These are phyloP conservation scores for Telmatherina bonti DNA, from an alignment of 2,797 vertebrate genomes.

Conservation along the genomic window DNA sequence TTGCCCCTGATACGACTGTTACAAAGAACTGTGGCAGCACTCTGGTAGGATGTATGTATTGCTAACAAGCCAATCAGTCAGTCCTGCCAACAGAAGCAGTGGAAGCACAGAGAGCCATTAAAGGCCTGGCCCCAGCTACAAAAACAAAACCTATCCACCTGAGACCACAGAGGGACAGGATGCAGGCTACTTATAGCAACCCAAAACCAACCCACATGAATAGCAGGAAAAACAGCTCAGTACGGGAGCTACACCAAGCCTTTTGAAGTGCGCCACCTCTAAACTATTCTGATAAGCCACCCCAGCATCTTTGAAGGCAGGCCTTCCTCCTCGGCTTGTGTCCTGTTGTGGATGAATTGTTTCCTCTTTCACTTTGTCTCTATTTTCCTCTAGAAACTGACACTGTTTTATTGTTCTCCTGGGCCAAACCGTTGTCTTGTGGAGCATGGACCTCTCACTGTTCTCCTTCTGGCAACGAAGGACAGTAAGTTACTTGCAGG, in stretches of 20 bases:
- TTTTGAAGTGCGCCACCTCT: conserved; percentile 98
- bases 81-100: conserved; percentile 80
- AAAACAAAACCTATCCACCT: conserved; percentile 96
- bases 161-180: conserved; percentile 97
- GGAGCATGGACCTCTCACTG: conserved; percentile 47
- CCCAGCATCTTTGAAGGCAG: conserved; percentile 96
- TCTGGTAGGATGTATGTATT: conserved; percentile 75
- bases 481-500: conserved; percentile 67
- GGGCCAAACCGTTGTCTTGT: conserved; percentile 57
- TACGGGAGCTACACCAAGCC: conserved; percentile 77
- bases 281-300: conserved; percentile 90
- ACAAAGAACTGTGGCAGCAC: conserved; percentile 42
- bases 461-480: conserved; percentile 36
- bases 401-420: conserved; percentile 84
- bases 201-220: conserved; percentile 93
- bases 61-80: conserved; percentile 87
- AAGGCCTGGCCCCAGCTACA: conserved; percentile 84
- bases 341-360: conserved; percentile 95
- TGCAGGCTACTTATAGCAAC: conserved; percentile 98
- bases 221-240: conserved; percentile 93
- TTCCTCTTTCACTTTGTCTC: conserved; percentile 94
- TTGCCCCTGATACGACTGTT: conserved; percentile 9
- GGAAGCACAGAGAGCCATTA: conserved; percentile 82
- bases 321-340: conserved; percentile 90
- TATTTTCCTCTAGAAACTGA: conserved; percentile 90